phyloP scores from a whole-genome alignment of 2,797 vertebrate species.

The Melanotaenia boesemani region DNA sequence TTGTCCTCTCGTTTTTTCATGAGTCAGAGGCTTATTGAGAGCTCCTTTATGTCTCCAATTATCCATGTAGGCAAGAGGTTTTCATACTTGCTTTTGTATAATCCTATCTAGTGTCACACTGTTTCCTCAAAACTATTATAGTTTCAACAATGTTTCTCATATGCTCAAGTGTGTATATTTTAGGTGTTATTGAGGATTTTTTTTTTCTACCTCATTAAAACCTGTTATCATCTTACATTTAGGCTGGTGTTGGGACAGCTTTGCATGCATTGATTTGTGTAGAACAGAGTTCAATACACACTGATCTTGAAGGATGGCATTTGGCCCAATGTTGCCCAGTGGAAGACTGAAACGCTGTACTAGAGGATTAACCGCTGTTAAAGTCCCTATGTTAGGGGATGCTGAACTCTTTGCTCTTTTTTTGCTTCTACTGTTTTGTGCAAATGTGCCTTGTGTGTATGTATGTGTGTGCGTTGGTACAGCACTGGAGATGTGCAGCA shows the following conservation, averaged over 20 bases:
- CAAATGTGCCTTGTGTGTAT: conserved; percentile 14
- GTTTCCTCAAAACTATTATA: conserved; percentile 6
- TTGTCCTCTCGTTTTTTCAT: conserved; percentile 25
- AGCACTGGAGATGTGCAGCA: conserved; percentile 48
- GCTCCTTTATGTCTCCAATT: conserved; percentile 46
- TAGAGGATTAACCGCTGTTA: conserved; percentile 74
- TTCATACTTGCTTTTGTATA: conserved; percentile 38
- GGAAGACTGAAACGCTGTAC: conserved; percentile 71
- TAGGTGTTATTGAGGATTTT: not conserved
- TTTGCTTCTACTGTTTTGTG: conserved; percentile 33
- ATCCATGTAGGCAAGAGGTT: conserved; percentile 32
- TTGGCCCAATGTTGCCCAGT: conserved; percentile 55
- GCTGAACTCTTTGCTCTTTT: conserved; percentile 53
- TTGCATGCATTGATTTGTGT: conserved; percentile 19
- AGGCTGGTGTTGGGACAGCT: conserved; percentile 8
- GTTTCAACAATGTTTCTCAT: not conserved
- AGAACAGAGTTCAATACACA: conserved; percentile 51
- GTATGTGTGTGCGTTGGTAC: conserved; percentile 19
- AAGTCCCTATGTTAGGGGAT: conserved; percentile 64
- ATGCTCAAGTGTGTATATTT: not conserved
- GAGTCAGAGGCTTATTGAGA: conserved; percentile 50
- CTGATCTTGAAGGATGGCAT: conserved; percentile 65
- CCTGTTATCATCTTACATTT: conserved; percentile 30
- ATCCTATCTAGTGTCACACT: conserved; percentile 31
- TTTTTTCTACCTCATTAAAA: conserved; percentile 36